These are phyloP conservation scores for Hemibagrus wyckioides DNA, from an alignment of 2,113 vertebrate genomes.

Conservation along the genomic window DNA sequence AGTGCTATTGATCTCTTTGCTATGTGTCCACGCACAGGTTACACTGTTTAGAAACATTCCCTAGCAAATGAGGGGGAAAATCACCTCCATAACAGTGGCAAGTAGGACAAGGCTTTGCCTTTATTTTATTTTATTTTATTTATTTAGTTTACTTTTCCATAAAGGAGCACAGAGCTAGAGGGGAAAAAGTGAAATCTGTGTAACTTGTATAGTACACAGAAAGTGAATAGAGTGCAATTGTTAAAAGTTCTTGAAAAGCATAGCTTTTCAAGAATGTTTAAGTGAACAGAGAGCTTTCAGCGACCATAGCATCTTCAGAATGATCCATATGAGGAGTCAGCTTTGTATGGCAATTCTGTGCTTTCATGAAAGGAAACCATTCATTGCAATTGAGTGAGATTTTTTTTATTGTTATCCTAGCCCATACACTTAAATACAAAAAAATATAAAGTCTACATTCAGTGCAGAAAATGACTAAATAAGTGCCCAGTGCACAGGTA, in stretches of 20 bases:
- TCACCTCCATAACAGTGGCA: neutral
- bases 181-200: neutral
- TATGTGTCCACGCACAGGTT: neutral
- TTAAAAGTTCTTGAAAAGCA: neutral
- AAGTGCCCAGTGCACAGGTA: neutral
- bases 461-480: neutral
- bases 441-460: neutral
- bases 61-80: neutral
- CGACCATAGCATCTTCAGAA: neutral
- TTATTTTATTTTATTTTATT: neutral
- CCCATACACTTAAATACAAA: neutral
- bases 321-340: neutral
- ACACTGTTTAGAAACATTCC: neutral
- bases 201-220: slow-evolving; percentile 13
- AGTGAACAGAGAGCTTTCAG: neutral
- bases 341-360: neutral
- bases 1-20: neutral
- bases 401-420: neutral
- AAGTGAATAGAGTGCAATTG: neutral
- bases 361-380: neutral
- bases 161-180: neutral
- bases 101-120: too few species aligned
- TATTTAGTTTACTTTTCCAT: neutral
- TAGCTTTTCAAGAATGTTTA: slow-evolving; percentile 20
- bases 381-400: neutral